Evolutionary conservation across 2,113 vertebrate genomes (phyloP), one percentile per base, ranked within the genome.

Genomic region (Heterotis niloticus): DNA sequence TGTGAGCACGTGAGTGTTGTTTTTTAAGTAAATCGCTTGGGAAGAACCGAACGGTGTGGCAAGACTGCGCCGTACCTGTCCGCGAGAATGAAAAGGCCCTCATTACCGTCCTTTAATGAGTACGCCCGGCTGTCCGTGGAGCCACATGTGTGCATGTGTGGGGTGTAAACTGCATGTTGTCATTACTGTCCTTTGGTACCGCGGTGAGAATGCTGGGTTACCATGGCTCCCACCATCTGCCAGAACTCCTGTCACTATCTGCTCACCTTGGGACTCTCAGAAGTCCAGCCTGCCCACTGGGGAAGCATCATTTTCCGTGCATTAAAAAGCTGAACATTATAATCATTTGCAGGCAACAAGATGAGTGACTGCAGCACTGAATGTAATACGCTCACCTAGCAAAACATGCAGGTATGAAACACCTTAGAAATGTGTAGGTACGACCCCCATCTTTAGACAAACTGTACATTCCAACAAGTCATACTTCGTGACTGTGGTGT

Each of bases 21-120:
- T 72, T 59, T 96, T 94, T 96, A 95, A 95, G 96, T 97, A 96
- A 96, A 95, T 93, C 95, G 95, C 94, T 79, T 74, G 93, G 94
- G 96, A 94, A 93, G 94, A 95, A 96, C 97, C 95, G 94, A 92
- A 91, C 95, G 95, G 93, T 95, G 94, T 94, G 94, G 92, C 96
- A 96, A 93, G 94, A 93, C 95, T 96, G 95, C 95, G 93, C 94
- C 93, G 94, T 94, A 94, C 93, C 94, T 93, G 93, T 94, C 94
- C 92, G 94, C 92, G 91, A 93, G 91, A 92, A 92, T 91, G 91
- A 92, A 92, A 92, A 92, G 89, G 86, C 92, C 90, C 93, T 96
- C 94, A 95, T 97, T 96, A 96, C 94, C 93, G 91, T 91, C 91
- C 88, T 91, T 92, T 96, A 95, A 98, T 92, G 94, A 95, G 94